Conservation (phyloP, 2,888 invertebrate genomes). For the Pycnomerus fuliginosus region DNA sequence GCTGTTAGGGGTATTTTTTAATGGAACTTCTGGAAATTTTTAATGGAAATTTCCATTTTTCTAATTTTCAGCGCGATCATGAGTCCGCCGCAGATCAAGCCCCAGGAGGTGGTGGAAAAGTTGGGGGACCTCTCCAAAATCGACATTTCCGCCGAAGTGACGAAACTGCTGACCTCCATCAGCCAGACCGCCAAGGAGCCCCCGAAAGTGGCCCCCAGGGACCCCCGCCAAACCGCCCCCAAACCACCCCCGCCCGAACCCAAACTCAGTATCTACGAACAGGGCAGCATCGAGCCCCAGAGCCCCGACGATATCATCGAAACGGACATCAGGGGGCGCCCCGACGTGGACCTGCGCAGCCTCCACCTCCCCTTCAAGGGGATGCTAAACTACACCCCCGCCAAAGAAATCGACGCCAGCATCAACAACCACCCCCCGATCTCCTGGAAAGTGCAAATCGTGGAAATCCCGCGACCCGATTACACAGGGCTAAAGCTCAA, state of each 20-base stretch:
- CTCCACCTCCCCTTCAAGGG: constrained; percentile 75
- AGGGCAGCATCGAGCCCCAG: constrained; percentile 59
- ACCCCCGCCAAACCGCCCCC: constrained; percentile 10
- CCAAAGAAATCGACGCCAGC: constrained; percentile 84
- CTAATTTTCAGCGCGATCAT: constrained; percentile 19
- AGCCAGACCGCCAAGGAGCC: constrained; percentile 30
- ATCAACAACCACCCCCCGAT: constrained; percentile 76
- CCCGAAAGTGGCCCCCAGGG: constrained; percentile 10
- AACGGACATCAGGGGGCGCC: constrained; percentile 32
- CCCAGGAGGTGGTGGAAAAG: constrained; percentile 62
- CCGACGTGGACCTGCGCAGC: constrained; percentile 73
- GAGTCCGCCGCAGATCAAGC: constrained; percentile 50
- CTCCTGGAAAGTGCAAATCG: constrained; percentile 59
- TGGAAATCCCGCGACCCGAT: constrained; percentile 73
- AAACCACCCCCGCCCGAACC: not conserved
- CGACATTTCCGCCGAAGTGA: constrained; percentile 72
- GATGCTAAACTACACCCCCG: constrained; percentile 76
- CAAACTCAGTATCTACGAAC: constrained; percentile 62
- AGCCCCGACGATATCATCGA: constrained; percentile 9
- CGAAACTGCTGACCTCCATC: constrained; percentile 66
- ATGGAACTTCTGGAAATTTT: too few species aligned
- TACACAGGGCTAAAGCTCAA: constrained; percentile 73
- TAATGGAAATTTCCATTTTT: too few species aligned
- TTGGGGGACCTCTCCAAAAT: constrained; percentile 72
- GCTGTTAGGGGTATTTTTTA: too few species aligned